Conservation (phyloP, 2,888 invertebrate species). For the Aphelenchoides bicaudatus region DNA sequence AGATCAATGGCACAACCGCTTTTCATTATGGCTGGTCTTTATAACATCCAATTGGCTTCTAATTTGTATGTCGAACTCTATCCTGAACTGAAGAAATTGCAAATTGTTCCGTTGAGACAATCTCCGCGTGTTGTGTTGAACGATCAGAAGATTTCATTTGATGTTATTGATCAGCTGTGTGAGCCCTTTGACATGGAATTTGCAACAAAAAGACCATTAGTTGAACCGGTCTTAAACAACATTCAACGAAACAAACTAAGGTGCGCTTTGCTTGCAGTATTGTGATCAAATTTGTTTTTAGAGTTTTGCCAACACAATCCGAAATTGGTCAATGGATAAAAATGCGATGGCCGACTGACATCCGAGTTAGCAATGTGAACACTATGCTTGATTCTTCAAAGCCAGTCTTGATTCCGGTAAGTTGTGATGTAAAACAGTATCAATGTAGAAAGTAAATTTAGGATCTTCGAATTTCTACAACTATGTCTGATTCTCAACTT, state of each 20-base stretch:
- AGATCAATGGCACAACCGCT: conserved; percentile 7
- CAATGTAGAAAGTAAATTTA: conserved; percentile 12
- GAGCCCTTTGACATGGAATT: conserved; percentile 5
- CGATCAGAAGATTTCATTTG: background rate
- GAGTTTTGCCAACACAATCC: conserved; percentile 8
- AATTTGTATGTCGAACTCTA: background rate
- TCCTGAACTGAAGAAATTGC: background rate
- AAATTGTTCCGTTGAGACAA: background rate
- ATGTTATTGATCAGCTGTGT: background rate
- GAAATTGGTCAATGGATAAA: conserved; percentile 23
- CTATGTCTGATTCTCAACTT: conserved; percentile 31
- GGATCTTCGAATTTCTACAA: too few species aligned
- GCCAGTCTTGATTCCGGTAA: conserved; percentile 37
- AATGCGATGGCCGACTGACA: conserved; percentile 37
- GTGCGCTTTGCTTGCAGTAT: background rate
- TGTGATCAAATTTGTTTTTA: conserved; percentile 11
- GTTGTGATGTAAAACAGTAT: background rate
- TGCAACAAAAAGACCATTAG: background rate
- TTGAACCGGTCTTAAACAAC: background rate
- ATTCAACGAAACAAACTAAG: conserved; percentile 4
- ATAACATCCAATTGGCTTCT: too few species aligned
- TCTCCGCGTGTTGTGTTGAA: background rate
- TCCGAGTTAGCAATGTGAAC: conserved; percentile 40
- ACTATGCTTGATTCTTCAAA: conserved; percentile 44
- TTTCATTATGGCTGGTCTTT: background rate